Evolutionary conservation across 2,113 vertebrate species (phyloP).

Genomic region (Strix aluco): DNA sequence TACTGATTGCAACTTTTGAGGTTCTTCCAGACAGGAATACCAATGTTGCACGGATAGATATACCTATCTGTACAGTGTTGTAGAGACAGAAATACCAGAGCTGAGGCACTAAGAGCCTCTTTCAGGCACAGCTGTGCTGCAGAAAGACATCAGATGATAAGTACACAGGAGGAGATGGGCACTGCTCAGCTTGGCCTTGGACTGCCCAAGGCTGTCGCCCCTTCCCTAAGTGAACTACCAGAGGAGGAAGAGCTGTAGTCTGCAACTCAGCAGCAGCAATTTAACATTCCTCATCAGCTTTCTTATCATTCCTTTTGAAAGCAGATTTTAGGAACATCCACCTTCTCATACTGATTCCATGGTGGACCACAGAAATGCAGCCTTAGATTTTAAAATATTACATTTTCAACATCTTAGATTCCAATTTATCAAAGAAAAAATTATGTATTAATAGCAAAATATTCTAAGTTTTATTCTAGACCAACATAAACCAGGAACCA

Average conservation of each 20-base stretch:
- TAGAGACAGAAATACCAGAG: not conserved
- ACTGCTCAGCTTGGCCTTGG: not conserved
- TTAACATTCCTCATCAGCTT: not conserved
- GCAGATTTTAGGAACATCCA: not conserved
- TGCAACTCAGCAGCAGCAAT: not conserved
- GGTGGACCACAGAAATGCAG: not conserved
- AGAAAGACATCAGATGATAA: not conserved
- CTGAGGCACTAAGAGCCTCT: not conserved
- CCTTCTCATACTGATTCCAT: not conserved
- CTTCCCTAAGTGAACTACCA: not conserved
- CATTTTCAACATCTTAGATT: not conserved
- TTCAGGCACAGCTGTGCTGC: not conserved
- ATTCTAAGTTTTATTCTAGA: not conserved
- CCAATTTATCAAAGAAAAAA: not conserved
- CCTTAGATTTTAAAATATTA: not conserved
- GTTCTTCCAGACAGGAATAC: not conserved
- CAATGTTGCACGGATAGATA: not conserved
- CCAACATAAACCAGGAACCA: not conserved
- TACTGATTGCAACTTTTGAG: not conserved
- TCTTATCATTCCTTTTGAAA: not conserved
- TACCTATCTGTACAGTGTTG: not conserved
- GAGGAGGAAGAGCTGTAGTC: not conserved
- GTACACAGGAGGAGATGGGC: not conserved
- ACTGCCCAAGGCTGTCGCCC: not conserved
- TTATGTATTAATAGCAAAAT: not conserved